These are phyloP conservation scores for Aspidapion aeneum DNA, from an alignment of 2,888 invertebrate species.

Conservation along the genomic window DNA sequence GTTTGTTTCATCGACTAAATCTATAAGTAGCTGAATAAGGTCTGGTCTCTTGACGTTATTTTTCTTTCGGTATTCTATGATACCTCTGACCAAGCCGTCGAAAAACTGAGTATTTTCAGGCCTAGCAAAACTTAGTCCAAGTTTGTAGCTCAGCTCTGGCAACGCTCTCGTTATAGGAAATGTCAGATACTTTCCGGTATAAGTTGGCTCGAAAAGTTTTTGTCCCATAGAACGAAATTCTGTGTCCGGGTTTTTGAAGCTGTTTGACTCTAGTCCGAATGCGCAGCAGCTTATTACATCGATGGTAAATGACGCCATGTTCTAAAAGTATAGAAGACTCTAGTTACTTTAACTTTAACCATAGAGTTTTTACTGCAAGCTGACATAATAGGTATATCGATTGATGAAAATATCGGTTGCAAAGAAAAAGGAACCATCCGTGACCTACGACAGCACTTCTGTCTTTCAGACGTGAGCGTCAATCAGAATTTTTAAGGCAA, in stretches of 20 bases:
- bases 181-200: not conserved
- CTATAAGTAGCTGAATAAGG: constrained; percentile 33
- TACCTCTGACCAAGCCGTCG: constrained; percentile 31
- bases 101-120: constrained; percentile 36
- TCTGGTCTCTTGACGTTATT: constrained; percentile 30
- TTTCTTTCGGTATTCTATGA: constrained; percentile 35
- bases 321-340: constrained; percentile 1
- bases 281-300: constrained; percentile 47
- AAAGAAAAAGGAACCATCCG: too few relatives aligned
- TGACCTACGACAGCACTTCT: too few relatives aligned
- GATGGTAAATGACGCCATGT: constrained; percentile 20
- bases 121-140: constrained; percentile 17
- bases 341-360: too few relatives aligned
- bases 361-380: too few relatives aligned
- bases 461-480: too few relatives aligned
- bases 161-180: constrained; percentile 1
- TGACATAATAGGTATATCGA: too few relatives aligned
- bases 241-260: constrained; percentile 51
- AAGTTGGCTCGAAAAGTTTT: not conserved
- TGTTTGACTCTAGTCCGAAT: constrained; percentile 57
- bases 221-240: constrained; percentile 40
- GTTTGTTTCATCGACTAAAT: constrained; percentile 27
- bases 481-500: too few relatives aligned
- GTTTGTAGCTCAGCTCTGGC: not conserved
- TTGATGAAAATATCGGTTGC: too few relatives aligned